A percentile compares a stretch with the other conserved stretches of the same genome.
phyloP scores from a whole-genome alignment of 2,888 invertebrate genomes.

The Apamea crenata region DNA sequence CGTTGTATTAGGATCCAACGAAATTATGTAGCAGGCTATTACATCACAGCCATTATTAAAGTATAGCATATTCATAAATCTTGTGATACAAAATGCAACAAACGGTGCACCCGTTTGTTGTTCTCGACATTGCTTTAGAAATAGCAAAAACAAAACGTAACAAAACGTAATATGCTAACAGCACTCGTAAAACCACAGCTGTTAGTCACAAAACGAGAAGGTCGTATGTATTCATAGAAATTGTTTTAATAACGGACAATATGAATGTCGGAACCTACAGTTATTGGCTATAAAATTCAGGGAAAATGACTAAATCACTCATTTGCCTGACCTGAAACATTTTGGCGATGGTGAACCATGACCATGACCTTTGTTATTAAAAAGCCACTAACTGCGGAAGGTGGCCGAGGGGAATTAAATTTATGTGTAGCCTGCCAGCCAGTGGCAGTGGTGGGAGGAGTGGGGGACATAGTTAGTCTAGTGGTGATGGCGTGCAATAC shows the following conservation, averaged over 20 bases:
- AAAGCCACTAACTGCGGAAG: slow-evolving; percentile 30
- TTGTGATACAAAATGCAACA: not conserved
- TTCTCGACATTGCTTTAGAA: slow-evolving; percentile 7
- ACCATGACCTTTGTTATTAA: slow-evolving; percentile 51
- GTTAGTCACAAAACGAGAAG: slow-evolving; percentile 15
- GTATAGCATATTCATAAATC: not conserved
- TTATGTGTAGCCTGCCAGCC: slow-evolving; percentile 14
- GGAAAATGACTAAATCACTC: slow-evolving; percentile 35
- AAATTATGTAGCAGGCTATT: not conserved
- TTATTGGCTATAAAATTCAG: slow-evolving; percentile 13
- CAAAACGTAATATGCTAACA: not conserved
- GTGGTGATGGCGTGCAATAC: slow-evolving; percentile 29
- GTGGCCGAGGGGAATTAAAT: slow-evolving; percentile 41
- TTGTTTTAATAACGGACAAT: slow-evolving; percentile 7
- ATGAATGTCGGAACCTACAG: slow-evolving; percentile 5
- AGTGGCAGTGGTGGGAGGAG: not conserved
- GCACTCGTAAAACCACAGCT: slow-evolving; percentile 4
- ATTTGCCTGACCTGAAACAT: slow-evolving; percentile 41
- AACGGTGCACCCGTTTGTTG: not conserved
- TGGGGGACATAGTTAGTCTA: slow-evolving; percentile 12
- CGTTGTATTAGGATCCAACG: not conserved
- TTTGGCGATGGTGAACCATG: slow-evolving; percentile 26
- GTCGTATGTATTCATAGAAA: slow-evolving; percentile 3
- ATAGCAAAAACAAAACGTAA: not conserved
- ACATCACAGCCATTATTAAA: not conserved